Conservation (phyloP, 1,140 invertebrate species). For the Drosophila lacteicornis region DNA sequence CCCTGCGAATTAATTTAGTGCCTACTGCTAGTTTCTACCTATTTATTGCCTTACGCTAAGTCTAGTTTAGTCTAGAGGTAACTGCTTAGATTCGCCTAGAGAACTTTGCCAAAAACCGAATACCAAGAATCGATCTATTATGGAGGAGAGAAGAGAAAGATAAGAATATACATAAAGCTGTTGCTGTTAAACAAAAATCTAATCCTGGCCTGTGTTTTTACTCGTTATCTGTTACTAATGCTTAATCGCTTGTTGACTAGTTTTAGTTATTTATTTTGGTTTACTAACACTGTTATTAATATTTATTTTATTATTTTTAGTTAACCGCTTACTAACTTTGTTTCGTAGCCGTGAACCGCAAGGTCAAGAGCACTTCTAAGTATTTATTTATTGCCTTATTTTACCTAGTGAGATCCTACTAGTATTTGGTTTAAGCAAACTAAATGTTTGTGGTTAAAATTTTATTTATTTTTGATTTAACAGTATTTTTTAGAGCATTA, state of each 20-base stretch:
- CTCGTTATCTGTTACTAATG: slow-evolving; percentile 70
- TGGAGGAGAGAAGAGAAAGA: slow-evolving; percentile 39
- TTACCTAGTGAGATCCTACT: slow-evolving; percentile 16
- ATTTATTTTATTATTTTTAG: not conserved
- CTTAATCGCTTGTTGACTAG: slow-evolving; percentile 63
- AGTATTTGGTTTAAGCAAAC: slow-evolving; percentile 11
- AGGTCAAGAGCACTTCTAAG: not conserved
- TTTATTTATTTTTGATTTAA: not conserved
- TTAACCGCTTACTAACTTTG: slow-evolving; percentile 5
- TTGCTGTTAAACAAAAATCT: slow-evolving; percentile 80
- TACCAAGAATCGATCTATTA: slow-evolving; percentile 50
- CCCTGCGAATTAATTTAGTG: slow-evolving; percentile 68
- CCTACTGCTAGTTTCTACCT: slow-evolving; percentile 53
- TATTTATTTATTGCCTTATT: not conserved
- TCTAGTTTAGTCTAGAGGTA: slow-evolving; percentile 69
- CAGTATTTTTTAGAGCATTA: not conserved
- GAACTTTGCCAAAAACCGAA: slow-evolving; percentile 55
- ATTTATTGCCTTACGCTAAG: slow-evolving; percentile 80
- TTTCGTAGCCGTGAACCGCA: not conserved
- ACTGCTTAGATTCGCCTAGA: slow-evolving; percentile 47
- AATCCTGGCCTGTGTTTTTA: slow-evolving; percentile 75
- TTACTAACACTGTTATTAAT: slow-evolving; percentile 23
- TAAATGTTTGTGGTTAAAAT: not conserved
- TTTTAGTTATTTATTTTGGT: slow-evolving; percentile 36
- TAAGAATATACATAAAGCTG: slow-evolving; percentile 71